Percentiles rank a stretch among this genome's conserved stretches.
These are phyloP conservation scores for Megaceryle alcyon DNA, from an alignment of 2,797 vertebrate species.

Conservation along the genomic window DNA sequence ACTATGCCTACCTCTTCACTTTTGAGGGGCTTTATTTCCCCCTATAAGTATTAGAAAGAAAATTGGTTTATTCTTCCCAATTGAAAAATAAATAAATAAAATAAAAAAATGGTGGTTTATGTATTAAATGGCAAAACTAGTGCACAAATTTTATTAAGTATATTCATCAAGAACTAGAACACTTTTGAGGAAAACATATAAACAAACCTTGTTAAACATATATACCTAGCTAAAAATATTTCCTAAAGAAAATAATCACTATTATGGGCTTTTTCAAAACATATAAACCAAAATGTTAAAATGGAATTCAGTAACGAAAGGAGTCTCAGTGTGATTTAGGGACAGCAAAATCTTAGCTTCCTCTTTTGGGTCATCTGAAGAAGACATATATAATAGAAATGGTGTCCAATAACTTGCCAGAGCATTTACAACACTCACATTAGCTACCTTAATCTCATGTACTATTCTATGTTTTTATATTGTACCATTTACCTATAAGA, in stretches of 20 bases:
- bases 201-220: background rate
- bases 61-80: background rate
- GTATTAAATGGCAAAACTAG: background rate
- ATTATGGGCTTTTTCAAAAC: background rate
- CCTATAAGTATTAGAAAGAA: background rate
- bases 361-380: background rate
- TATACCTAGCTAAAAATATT: background rate
- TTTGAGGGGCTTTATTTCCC: background rate
- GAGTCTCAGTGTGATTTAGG: background rate
- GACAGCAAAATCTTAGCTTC: background rate
- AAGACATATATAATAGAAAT: background rate
- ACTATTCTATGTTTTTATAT: background rate
- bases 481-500: background rate
- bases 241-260: background rate
- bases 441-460: background rate
- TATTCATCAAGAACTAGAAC: background rate
- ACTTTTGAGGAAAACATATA: background rate
- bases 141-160: background rate
- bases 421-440: background rate
- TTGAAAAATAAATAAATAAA: background rate
- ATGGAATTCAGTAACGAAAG: background rate
- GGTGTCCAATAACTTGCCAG: accelerated
- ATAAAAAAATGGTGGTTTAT: background rate
- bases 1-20: background rate
- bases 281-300: background rate